phyloP scores from a whole-genome alignment of 2,797 vertebrate genomes.

The Myripristis jacobus region DNA sequence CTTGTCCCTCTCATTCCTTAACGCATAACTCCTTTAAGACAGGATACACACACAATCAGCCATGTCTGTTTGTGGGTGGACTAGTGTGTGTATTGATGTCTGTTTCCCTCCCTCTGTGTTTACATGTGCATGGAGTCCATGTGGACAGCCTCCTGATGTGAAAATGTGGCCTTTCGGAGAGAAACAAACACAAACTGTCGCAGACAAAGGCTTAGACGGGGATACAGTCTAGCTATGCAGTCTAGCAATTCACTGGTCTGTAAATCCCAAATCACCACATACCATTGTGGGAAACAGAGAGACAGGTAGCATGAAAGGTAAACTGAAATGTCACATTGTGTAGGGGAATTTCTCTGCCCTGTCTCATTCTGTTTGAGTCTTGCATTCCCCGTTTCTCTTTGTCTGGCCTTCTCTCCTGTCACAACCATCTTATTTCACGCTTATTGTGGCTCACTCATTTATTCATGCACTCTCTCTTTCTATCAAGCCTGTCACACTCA shows the following conservation, averaged over 20 bases:
- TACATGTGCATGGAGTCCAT: neutral
- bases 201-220: neutral
- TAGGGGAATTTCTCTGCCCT: neutral
- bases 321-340: conserved; percentile 7
- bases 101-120: neutral
- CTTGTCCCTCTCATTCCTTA: no score
- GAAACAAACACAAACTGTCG: neutral
- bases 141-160: neutral
- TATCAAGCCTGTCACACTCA: neutral
- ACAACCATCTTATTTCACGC: conserved; percentile 22
- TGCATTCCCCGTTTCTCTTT: neutral
- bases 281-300: neutral
- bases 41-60: no score
- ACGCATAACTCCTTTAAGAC: no score
- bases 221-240: neutral
- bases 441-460: conserved; percentile 5
- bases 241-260: neutral
- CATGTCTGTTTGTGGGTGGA: no score
- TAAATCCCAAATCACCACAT: neutral
- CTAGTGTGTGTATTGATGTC: neutral
- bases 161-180: neutral
- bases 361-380: neutral
- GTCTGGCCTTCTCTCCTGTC: neutral
- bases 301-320: neutral
- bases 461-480: conserved; percentile 33